Percentiles rank a stretch among this genome's conserved stretches.
Conservation (phyloP, 2,888 invertebrate genomes). For the Kuschelorhynchus macadamiae region DNA sequence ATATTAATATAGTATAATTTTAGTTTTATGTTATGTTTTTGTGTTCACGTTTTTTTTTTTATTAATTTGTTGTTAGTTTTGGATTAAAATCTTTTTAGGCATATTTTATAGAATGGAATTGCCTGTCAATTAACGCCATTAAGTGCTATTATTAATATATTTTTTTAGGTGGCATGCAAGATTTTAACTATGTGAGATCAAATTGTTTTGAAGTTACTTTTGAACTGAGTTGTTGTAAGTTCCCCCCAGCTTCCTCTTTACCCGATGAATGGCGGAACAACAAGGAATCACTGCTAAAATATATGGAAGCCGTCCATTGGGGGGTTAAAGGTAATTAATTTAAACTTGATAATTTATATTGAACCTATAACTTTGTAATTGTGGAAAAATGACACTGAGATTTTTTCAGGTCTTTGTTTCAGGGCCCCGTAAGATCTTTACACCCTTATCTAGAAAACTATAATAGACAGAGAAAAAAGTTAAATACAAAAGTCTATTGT, state of each 20-base stretch:
- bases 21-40: too few species aligned
- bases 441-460: too few species aligned
- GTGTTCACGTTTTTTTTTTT: too few species aligned
- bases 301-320: conserved; percentile 85
- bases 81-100: too few species aligned
- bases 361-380: neutral
- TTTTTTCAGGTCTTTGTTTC: neutral
- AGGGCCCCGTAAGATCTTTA: too few species aligned
- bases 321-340: conserved; percentile 73
- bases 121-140: too few species aligned
- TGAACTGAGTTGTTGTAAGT: conserved; percentile 97
- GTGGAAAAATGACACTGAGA: too few species aligned
- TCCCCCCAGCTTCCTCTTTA: conserved; percentile 80
- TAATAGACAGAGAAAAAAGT: too few species aligned
- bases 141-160: conserved; percentile 5
- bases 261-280: conserved; percentile 88
- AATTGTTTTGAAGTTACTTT: conserved; percentile 98
- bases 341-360: neutral
- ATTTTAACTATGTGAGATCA: conserved; percentile 95
- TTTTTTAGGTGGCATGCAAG: conserved; percentile 93
- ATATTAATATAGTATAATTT: too few species aligned
- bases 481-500: too few species aligned
- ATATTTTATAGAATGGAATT: too few species aligned
- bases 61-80: too few species aligned
- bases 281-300: conserved; percentile 86